phyloP scores from a whole-genome alignment of 1,140 invertebrate species.

The Agraylea sexmaculata region DNA sequence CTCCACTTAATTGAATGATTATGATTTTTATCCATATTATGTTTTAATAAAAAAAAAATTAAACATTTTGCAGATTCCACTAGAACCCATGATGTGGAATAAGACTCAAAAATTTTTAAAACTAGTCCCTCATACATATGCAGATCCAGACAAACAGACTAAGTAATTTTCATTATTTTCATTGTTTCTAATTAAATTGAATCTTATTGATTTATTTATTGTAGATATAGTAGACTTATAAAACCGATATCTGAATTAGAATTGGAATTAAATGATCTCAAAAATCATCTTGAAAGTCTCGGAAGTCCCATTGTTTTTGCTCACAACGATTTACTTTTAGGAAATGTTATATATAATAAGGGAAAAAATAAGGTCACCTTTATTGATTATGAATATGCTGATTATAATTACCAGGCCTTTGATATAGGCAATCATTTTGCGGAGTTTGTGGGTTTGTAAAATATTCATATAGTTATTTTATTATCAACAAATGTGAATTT shows the following conservation, averaged over 20 bases:
- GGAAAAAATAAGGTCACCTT: conserved; percentile 67
- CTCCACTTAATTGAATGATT: too few species aligned
- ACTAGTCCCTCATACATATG: conserved; percentile 50
- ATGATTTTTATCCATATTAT: too few species aligned
- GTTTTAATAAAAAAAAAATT: too few species aligned
- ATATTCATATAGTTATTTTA: neutral
- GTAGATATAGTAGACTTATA: conserved; percentile 31
- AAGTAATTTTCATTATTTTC: conserved; percentile 31
- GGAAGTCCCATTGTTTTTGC: conserved; percentile 83
- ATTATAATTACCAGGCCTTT: conserved; percentile 87
- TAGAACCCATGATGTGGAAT: conserved; percentile 50
- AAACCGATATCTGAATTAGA: conserved; percentile 52
- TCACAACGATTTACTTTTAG: conserved; percentile 94
- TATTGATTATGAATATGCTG: conserved; percentile 97
- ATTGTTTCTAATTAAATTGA: neutral
- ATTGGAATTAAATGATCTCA: conserved; percentile 57
- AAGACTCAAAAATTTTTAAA: conserved; percentile 56
- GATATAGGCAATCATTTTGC: conserved; percentile 98
- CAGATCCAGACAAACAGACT: conserved; percentile 42
- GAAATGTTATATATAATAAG: conserved; percentile 81
- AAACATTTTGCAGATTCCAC: conserved; percentile 21
- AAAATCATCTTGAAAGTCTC: conserved; percentile 49
- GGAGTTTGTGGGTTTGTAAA: conserved; percentile 80
- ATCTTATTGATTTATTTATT: conserved; percentile 2
- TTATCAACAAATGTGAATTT: conserved; percentile 2